Conservation (phyloP, 2,113 vertebrate species). For the Oncorhynchus masou region DNA sequence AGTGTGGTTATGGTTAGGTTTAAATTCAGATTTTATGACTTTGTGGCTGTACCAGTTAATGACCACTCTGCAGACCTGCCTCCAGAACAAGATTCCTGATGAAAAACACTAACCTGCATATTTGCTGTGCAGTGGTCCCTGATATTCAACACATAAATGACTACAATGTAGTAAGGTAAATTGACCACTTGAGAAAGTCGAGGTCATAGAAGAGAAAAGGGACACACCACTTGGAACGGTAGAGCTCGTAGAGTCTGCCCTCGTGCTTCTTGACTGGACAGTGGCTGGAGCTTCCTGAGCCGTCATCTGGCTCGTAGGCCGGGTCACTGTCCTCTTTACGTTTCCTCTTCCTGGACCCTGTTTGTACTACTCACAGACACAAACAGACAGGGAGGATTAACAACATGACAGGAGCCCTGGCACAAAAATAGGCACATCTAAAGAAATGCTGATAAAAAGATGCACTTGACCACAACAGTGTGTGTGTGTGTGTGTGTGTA, state of each 20-base stretch:
- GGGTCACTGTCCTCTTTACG: slow-evolving; percentile 80
- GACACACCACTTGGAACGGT: slow-evolving; percentile 92
- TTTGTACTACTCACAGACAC: slow-evolving; percentile 74
- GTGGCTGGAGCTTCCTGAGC: slow-evolving; percentile 75
- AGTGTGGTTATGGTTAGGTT: not conserved
- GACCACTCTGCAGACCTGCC: too few relatives aligned
- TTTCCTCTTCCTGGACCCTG: slow-evolving; percentile 86
- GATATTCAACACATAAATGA: not conserved
- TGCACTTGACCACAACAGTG: not conserved
- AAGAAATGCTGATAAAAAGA: not conserved
- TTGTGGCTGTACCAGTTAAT: too few relatives aligned
- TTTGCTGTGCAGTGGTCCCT: too few relatives aligned
- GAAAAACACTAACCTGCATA: too few relatives aligned
- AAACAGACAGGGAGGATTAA: not conserved
- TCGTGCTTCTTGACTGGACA: slow-evolving; percentile 91
- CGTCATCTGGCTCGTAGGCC: slow-evolving; percentile 80
- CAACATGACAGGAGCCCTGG: not conserved
- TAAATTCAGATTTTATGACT: too few relatives aligned
- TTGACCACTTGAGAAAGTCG: not conserved
- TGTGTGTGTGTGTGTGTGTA: not conserved
- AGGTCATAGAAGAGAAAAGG: too few relatives aligned
- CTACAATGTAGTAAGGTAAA: not conserved
- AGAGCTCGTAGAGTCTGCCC: slow-evolving; percentile 90
- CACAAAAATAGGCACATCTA: not conserved
- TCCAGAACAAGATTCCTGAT: too few relatives aligned